Evolutionary conservation across 2,888 invertebrate genomes (phyloP), one percentile per base, ranked within the genome.

Genomic region (Meandrusa payeni): DNA sequence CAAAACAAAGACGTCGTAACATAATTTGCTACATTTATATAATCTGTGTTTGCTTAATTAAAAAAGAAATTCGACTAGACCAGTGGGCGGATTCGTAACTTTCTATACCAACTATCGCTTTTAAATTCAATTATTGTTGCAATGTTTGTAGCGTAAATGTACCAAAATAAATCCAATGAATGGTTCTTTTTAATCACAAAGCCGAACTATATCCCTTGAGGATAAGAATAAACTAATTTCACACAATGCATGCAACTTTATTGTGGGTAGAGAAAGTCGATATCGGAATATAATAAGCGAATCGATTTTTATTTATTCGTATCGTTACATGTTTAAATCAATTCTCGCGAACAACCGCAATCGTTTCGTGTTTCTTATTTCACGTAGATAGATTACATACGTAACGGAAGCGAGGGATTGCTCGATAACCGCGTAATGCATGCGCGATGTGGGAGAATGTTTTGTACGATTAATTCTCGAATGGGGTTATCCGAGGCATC

Each of bases 381-480:
- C 69, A 73, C 70, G 72, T 72, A 36, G 73, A 64, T 66, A 67
- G 64, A 72, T 73, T 76, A 76, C 73, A 77, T 74, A 78, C 75
- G 69, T 54, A 68, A 69, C 67, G 72, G 74, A 74, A 74, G 63
- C 64, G 50, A 48, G 47, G 36, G 43, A 57, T 59, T 62, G 57
- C 47, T 15, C 22, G 46, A 53, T 15, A 51, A 64, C 67, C 64
- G 57, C 66, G 64, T 55, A 55, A 53, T 54, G 55, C 59, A 61
- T 57, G 47, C 44, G 32, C 41, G 34, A 38, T 38, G 44, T 44
- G 38, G 37, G 42, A 32, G 38, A 39, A 31, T 38, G 37, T 41
- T 33, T 33, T 33, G 13, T 20, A 12, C 26, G 4, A 15, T n/a
- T n/a, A n/a, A n/a, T n/a, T n/a, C n/a, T n/a, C n/a, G n/a, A n/a